A percentile compares a stretch with the other conserved stretches of the same genome.
phyloP scores from a whole-genome alignment of 2,113 vertebrate species.

The Tor tambroides region DNA sequence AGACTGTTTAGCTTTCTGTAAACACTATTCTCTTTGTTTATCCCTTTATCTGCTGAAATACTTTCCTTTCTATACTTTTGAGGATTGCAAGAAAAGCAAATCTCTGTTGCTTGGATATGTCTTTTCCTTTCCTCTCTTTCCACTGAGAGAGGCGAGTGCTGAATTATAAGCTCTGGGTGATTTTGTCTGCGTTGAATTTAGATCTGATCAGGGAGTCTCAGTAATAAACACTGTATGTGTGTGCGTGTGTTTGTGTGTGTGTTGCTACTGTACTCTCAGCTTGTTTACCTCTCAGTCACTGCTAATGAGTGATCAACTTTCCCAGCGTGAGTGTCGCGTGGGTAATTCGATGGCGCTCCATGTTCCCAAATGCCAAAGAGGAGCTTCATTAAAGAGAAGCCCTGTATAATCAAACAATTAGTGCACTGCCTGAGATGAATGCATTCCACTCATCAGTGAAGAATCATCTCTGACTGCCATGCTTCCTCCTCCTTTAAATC shows the following conservation, averaged over 20 bases:
- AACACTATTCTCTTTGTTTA: too few species aligned
- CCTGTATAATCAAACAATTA: slow-evolving; percentile 99
- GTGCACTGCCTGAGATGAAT: slow-evolving; percentile 84
- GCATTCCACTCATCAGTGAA: slow-evolving; percentile 93
- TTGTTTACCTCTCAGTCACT: slow-evolving; percentile 97
- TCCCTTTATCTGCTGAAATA: too few species aligned
- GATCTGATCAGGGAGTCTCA: slow-evolving; percentile 17
- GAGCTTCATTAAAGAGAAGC: slow-evolving; percentile 99
- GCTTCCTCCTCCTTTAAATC: slow-evolving; percentile 66
- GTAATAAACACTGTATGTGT: slow-evolving; percentile 61
- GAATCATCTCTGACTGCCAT: slow-evolving; percentile 82
- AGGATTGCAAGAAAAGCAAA: background rate
- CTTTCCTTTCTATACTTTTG: too few species aligned
- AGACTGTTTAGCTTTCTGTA: too few species aligned
- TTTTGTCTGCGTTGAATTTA: slow-evolving; percentile 38
- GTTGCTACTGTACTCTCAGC: slow-evolving; percentile 57
- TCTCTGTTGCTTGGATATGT: background rate
- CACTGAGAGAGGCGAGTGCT: background rate
- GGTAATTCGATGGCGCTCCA: slow-evolving; percentile 98
- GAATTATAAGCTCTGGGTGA: slow-evolving; percentile 24
- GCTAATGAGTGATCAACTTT: slow-evolving; percentile 99
- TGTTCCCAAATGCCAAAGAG: slow-evolving; percentile 96
- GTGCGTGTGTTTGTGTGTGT: slow-evolving; percentile 56
- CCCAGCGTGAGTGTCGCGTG: slow-evolving; percentile 98
- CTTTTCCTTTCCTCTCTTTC: background rate